Conservation (phyloP, 2,888 invertebrate species). For the Epirrhoe tristata region DNA sequence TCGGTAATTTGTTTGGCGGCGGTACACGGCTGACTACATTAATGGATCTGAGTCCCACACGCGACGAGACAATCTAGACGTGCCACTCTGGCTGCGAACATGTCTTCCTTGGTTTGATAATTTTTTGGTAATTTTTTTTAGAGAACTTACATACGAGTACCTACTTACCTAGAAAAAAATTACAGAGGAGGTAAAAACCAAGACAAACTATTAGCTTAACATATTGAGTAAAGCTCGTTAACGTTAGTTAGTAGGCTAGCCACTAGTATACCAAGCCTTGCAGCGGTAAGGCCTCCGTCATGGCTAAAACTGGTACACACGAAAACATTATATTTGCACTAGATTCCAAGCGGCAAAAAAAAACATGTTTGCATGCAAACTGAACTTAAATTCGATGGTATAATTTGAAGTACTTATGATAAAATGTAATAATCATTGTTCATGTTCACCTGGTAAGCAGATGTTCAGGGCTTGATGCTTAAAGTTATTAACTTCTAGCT, state of each 20-base stretch:
- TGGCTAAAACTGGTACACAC: too few relatives aligned
- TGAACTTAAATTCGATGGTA: neutral
- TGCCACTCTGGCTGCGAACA: slow-evolving; percentile 52
- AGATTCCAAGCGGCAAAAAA: too few relatives aligned
- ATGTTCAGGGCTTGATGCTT: slow-evolving; percentile 6
- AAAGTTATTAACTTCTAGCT: slow-evolving; percentile 11
- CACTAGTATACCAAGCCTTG: too few relatives aligned
- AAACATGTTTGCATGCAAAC: too few relatives aligned
- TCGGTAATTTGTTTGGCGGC: slow-evolving; percentile 84
- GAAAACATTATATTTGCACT: too few relatives aligned
- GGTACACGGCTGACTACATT: slow-evolving; percentile 79
- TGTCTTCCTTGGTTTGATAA: slow-evolving; percentile 11
- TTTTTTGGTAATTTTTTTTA: neutral
- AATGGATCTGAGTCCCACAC: slow-evolving; percentile 78
- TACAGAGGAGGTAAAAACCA: too few relatives aligned
- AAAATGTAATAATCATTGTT: neutral
- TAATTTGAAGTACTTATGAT: neutral
- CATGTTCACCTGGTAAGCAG: slow-evolving; percentile 4
- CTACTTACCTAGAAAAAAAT: too few relatives aligned
- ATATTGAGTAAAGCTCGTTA: too few relatives aligned
- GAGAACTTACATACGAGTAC: too few relatives aligned
- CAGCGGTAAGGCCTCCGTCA: too few relatives aligned
- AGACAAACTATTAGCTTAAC: too few relatives aligned
- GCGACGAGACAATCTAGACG: slow-evolving; percentile 66
- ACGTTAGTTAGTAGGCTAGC: too few relatives aligned